phyloP scores from a whole-genome alignment of 1,140 invertebrate species.

The Lasioglossum baleicum region DNA sequence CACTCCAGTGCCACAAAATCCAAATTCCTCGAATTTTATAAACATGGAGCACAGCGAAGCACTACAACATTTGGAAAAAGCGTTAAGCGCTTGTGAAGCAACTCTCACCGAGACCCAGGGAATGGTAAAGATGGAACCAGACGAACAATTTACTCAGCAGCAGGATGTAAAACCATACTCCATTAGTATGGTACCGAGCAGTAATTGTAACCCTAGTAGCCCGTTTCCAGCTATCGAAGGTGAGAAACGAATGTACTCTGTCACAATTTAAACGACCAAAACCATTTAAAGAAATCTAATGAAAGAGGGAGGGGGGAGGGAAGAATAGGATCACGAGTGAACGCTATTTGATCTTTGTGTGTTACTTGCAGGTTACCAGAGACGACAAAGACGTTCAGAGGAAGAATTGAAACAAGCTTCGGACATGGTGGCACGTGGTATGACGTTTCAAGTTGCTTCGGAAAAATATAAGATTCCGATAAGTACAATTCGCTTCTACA shows the following conservation, averaged over 20 bases:
- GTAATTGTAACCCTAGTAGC: constrained; percentile 75
- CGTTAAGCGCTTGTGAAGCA: constrained; percentile 76
- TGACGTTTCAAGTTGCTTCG: constrained; percentile 90
- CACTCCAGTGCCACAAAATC: constrained; percentile 54
- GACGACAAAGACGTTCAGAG: constrained; percentile 85
- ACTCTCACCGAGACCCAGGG: constrained; percentile 76
- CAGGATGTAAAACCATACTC: constrained; percentile 76
- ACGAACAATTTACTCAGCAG: constrained; percentile 75
- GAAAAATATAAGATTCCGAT: constrained; percentile 92
- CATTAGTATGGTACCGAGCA: constrained; percentile 76
- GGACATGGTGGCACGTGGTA: constrained; percentile 88
- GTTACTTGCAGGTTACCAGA: constrained; percentile 74
- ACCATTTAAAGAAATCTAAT: no score
- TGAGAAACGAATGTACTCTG: constrained; percentile 46
- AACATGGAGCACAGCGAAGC: constrained; percentile 78
- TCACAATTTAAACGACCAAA: no score
- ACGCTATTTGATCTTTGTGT: not conserved
- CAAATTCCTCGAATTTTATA: constrained; percentile 70
- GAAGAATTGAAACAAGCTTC: constrained; percentile 87
- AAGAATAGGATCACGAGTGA: no score
- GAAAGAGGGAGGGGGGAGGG: no score
- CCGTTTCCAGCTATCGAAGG: constrained; percentile 79
- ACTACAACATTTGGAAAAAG: constrained; percentile 77
- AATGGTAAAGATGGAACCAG: constrained; percentile 78
- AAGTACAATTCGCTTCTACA: constrained; percentile 91